Base-by-base conservation (phyloP, 2,888 invertebrate species). In the Heteromurus nitidus region DNA sequence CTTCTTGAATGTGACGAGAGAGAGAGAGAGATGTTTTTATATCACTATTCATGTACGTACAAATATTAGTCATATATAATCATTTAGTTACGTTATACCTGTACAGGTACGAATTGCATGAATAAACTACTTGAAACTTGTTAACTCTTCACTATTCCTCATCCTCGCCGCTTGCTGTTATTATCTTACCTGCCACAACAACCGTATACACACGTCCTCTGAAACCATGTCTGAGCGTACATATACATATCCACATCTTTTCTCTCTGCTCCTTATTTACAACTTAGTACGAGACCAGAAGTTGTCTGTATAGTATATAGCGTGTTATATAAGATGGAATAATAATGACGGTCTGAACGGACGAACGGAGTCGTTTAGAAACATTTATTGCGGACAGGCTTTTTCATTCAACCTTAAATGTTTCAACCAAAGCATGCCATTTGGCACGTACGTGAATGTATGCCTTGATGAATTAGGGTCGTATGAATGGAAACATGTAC, bases 331-430 rank as follows among this genome's bases (percentile, higher is more conserved):
- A 65, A 65, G 42, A 20, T 24, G 42, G 65, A 22, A 22, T 65
- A 60, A 65, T 65, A 44, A 67, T 67, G 44, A 75, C 67, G 55
- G 75, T 42, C 58, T 44, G 68, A 68, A 76, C 68, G 62, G 72
- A 73, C 72, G 76, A 60, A 67, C 67, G 58, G 58, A 68, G 58
- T 76, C 67, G 58, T 76, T 76, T 68, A 76, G 68, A 47, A 60
- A 76, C 76, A 76, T 76, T 76, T 76, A 76, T 68, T 76, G 76
- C 67, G 68, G 76, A 76, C 76, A 76, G 76, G 68, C 76, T 76
- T 76, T 75, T 75, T 76, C 76, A 76, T 76, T 76, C 76, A 76
- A 76, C 60, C 68, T 50, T 60, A 68, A 74, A 76, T 68, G 68
- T 60, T 68, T 60, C 58, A 67, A 68, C 68, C 67, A 77, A 77